Percentiles rank a stretch among this genome's conserved stretches.
Conservation (phyloP, 1,140 invertebrate genomes). For the Antheraea mylitta region DNA sequence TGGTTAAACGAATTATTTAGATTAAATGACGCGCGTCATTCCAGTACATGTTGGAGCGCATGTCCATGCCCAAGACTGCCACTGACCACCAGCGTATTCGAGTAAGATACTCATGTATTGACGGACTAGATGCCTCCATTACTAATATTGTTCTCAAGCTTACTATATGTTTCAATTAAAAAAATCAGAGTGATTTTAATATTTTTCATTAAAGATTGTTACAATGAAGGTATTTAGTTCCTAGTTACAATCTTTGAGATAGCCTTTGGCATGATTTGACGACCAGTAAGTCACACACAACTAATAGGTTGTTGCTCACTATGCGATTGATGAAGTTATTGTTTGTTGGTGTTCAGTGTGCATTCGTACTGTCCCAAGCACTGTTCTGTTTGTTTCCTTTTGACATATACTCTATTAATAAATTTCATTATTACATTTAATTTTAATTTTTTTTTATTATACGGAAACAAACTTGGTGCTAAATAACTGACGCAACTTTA, state of each 20-base stretch:
- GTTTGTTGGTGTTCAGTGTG: slow-evolving; percentile 75
- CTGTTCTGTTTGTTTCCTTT: slow-evolving; percentile 8
- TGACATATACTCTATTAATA: background rate
- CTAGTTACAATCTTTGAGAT: slow-evolving; percentile 29
- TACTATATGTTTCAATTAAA: no score
- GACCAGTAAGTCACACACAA: slow-evolving; percentile 43
- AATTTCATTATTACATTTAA: background rate
- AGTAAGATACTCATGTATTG: slow-evolving; percentile 85
- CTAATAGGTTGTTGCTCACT: slow-evolving; percentile 55
- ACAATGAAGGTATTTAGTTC: slow-evolving; percentile 60
- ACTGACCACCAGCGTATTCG: slow-evolving; percentile 93
- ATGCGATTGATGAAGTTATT: slow-evolving; percentile 31
- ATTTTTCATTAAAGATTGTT: slow-evolving; percentile 12
- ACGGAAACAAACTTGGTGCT: background rate
- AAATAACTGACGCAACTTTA: background rate
- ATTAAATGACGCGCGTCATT: slow-evolving; percentile 74
- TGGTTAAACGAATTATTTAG: slow-evolving; percentile 15
- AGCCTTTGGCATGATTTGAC: slow-evolving; percentile 52
- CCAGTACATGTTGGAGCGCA: slow-evolving; percentile 93
- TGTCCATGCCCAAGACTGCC: slow-evolving; percentile 90
- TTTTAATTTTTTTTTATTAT: background rate
- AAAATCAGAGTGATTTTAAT: background rate
- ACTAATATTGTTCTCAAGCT: background rate
- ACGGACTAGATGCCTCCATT: slow-evolving; percentile 59
- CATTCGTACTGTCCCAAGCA: slow-evolving; percentile 32